Evolutionary conservation across 2,113 vertebrate genomes (phyloP), one percentile per base, ranked within the genome.

Genomic region (Hippocampus zosterae): DNA sequence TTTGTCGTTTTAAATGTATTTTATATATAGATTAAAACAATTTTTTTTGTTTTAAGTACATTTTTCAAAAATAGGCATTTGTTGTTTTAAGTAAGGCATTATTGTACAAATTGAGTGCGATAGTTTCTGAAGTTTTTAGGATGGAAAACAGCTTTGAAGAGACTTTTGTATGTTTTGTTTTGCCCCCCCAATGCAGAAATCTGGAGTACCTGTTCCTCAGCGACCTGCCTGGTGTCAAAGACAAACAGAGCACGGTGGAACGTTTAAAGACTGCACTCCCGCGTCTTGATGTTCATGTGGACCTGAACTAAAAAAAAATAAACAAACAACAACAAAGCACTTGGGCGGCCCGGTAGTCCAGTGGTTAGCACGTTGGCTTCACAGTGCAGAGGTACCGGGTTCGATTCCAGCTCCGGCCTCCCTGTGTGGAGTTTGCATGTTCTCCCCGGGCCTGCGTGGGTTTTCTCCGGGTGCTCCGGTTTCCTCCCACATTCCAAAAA

Each of bases 131-230:
- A 19, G 18, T 7, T 50, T 50, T 21, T 8, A 53, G 50, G 8
- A 53, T n/a, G 19, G 6, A 53, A 53, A 53, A 53, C 21, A 9
- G 8, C 50, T 53, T 53, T 55, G 1, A 44, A 44, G 42, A 55
- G 10, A 0, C 8, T n/a, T 18, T 8, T 55, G 46, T 50, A 13
- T 13, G 10, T 11, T 50, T 50, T 55, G 29, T 29, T 29, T 29
- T 29, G 29, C 25, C 16, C 48, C 18, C 48, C 18, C 6, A 1
- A 8, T 25, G 6, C 66, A 99, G 97, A 88, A 97, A 94, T 56
- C 92, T 99, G 83, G 88, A 95, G 77, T 90, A 91, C 82, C 92
- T 99, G 85, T 93, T 93, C 71, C 92, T 99, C 89, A 93, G 93
- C 23, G 96, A 99, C 77, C 95, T 99, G 50, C 97, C 97, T 12